Conservation (phyloP, 2,797 vertebrate genomes). For the Chelidonichthys spinosus region DNA sequence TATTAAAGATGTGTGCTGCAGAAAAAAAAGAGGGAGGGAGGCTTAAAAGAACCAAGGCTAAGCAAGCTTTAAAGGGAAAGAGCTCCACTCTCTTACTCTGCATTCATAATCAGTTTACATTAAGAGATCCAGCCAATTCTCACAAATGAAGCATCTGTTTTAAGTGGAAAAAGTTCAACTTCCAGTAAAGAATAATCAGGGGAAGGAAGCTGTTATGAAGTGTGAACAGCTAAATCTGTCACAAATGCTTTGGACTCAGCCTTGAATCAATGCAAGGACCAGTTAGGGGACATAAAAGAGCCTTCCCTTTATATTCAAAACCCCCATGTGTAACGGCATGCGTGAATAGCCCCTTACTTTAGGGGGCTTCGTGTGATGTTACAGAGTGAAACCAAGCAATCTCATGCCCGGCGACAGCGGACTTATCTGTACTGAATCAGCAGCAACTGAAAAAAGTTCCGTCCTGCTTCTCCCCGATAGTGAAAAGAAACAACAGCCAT, state of each 20-base stretch:
- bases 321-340: background rate
- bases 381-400: conserved; percentile 55
- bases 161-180: conserved; percentile 42
- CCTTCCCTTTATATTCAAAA: conserved; percentile 12
- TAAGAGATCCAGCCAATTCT: conserved; percentile 61
- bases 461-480: conserved; percentile 74
- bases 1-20: conserved; percentile 6
- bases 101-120: conserved; percentile 76
- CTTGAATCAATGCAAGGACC: conserved; percentile 1
- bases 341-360: background rate
- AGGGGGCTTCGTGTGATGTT: conserved; percentile 27
- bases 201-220: conserved; percentile 37
- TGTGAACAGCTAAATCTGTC: conserved; percentile 39
- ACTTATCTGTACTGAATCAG: conserved; percentile 83
- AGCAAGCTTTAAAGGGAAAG: conserved; percentile 10
- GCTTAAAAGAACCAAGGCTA: conserved; percentile 10
- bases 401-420: conserved; percentile 42
- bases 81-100: conserved; percentile 35
- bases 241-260: conserved; percentile 43
- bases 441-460: conserved; percentile 77
- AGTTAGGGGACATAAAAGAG: conserved; percentile 20
- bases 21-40: background rate
- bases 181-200: conserved; percentile 34
- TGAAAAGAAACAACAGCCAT: conserved; percentile 76
- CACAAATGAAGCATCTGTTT: conserved; percentile 60